A percentile compares a stretch with the other conserved stretches of the same genome.
Evolutionary conservation across 2,888 invertebrate genomes (phyloP).

Genomic region (Asteroscopus sphinx): DNA sequence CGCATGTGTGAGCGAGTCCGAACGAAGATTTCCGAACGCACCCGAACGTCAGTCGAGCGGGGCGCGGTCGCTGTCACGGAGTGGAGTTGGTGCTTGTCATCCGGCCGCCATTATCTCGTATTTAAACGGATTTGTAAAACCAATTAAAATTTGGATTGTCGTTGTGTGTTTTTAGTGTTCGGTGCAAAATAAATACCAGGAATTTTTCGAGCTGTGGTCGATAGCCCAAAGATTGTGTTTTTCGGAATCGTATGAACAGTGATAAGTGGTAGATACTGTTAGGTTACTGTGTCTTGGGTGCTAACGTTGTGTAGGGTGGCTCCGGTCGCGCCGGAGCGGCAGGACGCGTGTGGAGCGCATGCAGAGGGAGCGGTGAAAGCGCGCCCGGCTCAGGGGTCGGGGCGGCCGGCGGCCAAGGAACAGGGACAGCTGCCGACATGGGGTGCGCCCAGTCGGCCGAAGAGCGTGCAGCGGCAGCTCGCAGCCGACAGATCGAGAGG

Average conservation of each 20-base stretch:
- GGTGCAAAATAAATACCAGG: slow-evolving; percentile 68
- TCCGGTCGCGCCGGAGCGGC: slow-evolving; percentile 83
- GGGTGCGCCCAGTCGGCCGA: slow-evolving; percentile 99
- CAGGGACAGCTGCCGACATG: slow-evolving; percentile 92
- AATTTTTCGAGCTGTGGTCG: slow-evolving; percentile 63
- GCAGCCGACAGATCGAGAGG: slow-evolving; percentile 99
- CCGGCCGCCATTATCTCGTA: slow-evolving; percentile 91
- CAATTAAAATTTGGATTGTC: slow-evolving; percentile 83
- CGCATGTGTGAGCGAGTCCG: slow-evolving; percentile 88
- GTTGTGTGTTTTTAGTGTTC: slow-evolving; percentile 78
- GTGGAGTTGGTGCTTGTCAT: slow-evolving; percentile 90
- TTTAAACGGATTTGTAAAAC: slow-evolving; percentile 88
- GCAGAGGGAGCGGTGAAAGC: slow-evolving; percentile 91
- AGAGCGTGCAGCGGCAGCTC: slow-evolving; percentile 99
- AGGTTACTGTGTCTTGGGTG: slow-evolving; percentile 86
- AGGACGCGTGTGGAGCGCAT: slow-evolving; percentile 86
- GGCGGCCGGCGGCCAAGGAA: slow-evolving; percentile 87
- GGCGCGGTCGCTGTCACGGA: slow-evolving; percentile 91
- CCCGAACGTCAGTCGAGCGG: slow-evolving; percentile 90
- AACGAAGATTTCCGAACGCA: slow-evolving; percentile 84
- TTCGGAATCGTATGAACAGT: slow-evolving; percentile 71
- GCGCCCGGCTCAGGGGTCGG: slow-evolving; percentile 89
- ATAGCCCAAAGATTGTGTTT: slow-evolving; percentile 62
- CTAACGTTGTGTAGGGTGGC: slow-evolving; percentile 84
- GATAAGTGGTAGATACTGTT: slow-evolving; percentile 83